phyloP scores from a whole-genome alignment of 2,888 invertebrate genomes.

The Mallateleia sp. region DNA sequence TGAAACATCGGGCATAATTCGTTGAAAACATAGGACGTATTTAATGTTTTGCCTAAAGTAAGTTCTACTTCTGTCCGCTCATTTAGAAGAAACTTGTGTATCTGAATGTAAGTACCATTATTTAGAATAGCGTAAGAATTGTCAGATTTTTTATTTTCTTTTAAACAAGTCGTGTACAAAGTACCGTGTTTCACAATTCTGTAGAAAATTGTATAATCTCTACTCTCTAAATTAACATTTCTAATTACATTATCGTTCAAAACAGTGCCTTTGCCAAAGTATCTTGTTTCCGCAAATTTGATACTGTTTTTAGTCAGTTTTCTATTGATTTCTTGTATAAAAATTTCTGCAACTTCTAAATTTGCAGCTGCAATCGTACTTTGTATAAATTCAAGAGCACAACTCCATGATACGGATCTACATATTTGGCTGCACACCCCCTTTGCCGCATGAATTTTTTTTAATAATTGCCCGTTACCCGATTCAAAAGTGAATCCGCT shows the following conservation, averaged over 20 bases:
- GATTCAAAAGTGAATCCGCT: constrained; percentile 14
- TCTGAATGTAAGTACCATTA: not conserved
- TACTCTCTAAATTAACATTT: not conserved
- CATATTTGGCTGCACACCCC: constrained; percentile 17
- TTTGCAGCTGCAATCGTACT: not conserved
- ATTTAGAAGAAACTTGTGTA: constrained; percentile 4
- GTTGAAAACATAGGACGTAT: not conserved
- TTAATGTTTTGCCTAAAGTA: not conserved
- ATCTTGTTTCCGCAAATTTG: not conserved
- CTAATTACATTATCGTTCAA: not conserved
- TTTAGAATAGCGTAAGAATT: constrained; percentile 1
- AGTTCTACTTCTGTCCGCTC: not conserved
- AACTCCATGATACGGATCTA: not conserved
- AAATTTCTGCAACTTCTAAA: constrained; percentile 10
- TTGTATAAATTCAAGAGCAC: not conserved
- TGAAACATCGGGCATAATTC: constrained; percentile 13
- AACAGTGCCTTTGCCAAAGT: constrained; percentile 13
- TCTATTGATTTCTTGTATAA: not conserved
- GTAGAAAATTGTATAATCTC: not conserved
- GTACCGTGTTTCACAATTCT: not conserved
- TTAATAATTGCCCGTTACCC: constrained; percentile 2
- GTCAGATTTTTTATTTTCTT: not conserved
- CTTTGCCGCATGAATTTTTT: constrained; percentile 14
- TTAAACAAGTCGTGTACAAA: constrained; percentile 2
- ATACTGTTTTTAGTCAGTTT: not conserved